These are phyloP conservation scores for Neuroterus valhalla DNA, from an alignment of 1,140 invertebrate genomes.

Conservation along the genomic window DNA sequence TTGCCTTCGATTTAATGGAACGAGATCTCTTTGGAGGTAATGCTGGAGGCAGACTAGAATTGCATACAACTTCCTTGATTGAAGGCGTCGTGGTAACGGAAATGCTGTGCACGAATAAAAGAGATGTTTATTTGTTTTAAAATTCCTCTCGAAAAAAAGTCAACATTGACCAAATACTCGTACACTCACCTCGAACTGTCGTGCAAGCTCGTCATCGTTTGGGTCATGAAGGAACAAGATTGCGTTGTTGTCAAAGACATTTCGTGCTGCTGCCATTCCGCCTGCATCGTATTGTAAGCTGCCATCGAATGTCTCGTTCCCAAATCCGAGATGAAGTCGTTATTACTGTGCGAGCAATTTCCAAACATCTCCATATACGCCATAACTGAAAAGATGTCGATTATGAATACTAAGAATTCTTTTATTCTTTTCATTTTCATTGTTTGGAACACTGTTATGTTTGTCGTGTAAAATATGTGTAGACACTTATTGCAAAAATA, in stretches of 20 bases:
- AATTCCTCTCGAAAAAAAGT: slow-evolving; percentile 28
- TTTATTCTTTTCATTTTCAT: background rate
- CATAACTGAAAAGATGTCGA: slow-evolving; percentile 83
- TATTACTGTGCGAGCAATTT: slow-evolving; percentile 86
- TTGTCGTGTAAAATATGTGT: slow-evolving; percentile 14
- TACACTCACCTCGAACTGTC: slow-evolving; percentile 70
- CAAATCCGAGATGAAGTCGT: slow-evolving; percentile 80
- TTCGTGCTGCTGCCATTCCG: slow-evolving; percentile 81
- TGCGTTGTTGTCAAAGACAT: slow-evolving; percentile 77
- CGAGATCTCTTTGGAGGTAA: slow-evolving; percentile 84
- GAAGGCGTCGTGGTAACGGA: slow-evolving; percentile 66
- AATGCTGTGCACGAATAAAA: slow-evolving; percentile 55
- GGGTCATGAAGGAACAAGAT: slow-evolving; percentile 77
- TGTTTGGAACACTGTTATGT: slow-evolving; percentile 6
- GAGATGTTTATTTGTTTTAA: slow-evolving; percentile 31
- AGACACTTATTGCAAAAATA: slow-evolving; percentile 23
- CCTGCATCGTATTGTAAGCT: slow-evolving; percentile 83
- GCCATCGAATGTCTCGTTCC: slow-evolving; percentile 86
- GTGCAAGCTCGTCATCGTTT: slow-evolving; percentile 71
- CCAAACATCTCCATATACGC: slow-evolving; percentile 97
- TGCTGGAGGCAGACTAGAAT: slow-evolving; percentile 80
- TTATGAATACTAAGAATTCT: slow-evolving; percentile 24
- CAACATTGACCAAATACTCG: slow-evolving; percentile 14
- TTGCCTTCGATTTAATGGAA: slow-evolving; percentile 71
- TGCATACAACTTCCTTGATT: slow-evolving; percentile 63